Evolutionary conservation across 1,140 invertebrate genomes (phyloP).

Genomic region (Chironomus tepperi): DNA sequence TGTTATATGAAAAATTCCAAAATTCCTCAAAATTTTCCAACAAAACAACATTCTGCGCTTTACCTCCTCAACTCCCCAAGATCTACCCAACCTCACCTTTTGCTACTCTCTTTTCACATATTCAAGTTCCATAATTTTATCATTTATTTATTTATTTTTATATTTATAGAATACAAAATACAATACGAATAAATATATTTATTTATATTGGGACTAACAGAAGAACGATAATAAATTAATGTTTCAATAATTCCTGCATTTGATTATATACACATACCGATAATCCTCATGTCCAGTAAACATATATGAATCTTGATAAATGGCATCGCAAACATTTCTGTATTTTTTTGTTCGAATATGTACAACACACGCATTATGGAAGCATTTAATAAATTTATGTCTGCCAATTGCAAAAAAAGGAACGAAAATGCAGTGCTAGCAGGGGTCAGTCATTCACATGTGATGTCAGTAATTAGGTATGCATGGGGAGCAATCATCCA

Average conservation of each 20-base stretch:
- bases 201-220: constrained; percentile 1
- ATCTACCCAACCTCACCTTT: too few species aligned
- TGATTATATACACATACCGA: not conserved
- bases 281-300: constrained; percentile 9
- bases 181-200: not conserved
- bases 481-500: too few species aligned
- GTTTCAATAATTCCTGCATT: constrained; percentile 21
- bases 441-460: too few species aligned
- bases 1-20: too few species aligned
- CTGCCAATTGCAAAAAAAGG: constrained; percentile 2
- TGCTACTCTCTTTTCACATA: not conserved
- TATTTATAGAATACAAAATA: too few species aligned
- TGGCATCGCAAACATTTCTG: constrained; percentile 5
- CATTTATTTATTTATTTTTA: not conserved
- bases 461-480: too few species aligned
- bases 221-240: not conserved
- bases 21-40: too few species aligned
- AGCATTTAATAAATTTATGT: constrained; percentile 23
- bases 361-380: constrained; percentile 3
- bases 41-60: too few species aligned
- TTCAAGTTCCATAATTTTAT: constrained; percentile 5
- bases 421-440: too few species aligned
- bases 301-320: constrained; percentile 14
- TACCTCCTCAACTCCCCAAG: too few species aligned
- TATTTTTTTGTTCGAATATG: not conserved